These are phyloP conservation scores for Homarus gammarus DNA, from an alignment of 2,888 invertebrate genomes.

Conservation along the genomic window DNA sequence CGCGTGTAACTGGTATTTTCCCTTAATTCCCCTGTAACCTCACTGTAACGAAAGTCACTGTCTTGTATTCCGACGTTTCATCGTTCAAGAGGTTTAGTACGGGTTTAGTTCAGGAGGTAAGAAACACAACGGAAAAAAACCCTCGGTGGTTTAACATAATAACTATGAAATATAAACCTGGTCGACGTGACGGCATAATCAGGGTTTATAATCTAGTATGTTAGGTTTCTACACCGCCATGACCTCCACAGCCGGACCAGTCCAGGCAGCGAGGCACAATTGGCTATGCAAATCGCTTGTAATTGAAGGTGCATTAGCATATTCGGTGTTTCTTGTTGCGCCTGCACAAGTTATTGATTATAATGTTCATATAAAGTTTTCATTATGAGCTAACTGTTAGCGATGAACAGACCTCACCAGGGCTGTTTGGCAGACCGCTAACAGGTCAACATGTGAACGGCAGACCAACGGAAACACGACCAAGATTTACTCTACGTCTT, in stretches of 20 bases:
- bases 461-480: too few species aligned
- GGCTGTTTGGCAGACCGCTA: neutral
- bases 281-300: conserved; percentile 44
- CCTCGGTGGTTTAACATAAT: conserved; percentile 16
- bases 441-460: neutral
- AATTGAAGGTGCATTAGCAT: conserved; percentile 57
- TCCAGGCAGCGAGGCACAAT: conserved; percentile 17
- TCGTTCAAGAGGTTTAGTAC: too few species aligned
- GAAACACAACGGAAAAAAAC: too few species aligned
- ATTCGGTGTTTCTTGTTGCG: conserved; percentile 50
- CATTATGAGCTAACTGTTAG: conserved; percentile 13
- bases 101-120: too few species aligned
- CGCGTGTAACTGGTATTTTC: too few species aligned
- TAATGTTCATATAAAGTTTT: conserved; percentile 23
- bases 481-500: too few species aligned
- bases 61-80: too few species aligned
- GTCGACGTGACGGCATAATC: neutral
- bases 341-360: conserved; percentile 40
- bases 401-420: neutral
- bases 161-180: conserved; percentile 13
- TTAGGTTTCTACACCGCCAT: neutral
- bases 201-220: conserved; percentile 14
- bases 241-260: neutral
- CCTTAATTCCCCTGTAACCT: too few species aligned
- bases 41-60: too few species aligned